Evolutionary conservation across 2,113 vertebrate species (phyloP).

Genomic region (Verasper variegatus): DNA sequence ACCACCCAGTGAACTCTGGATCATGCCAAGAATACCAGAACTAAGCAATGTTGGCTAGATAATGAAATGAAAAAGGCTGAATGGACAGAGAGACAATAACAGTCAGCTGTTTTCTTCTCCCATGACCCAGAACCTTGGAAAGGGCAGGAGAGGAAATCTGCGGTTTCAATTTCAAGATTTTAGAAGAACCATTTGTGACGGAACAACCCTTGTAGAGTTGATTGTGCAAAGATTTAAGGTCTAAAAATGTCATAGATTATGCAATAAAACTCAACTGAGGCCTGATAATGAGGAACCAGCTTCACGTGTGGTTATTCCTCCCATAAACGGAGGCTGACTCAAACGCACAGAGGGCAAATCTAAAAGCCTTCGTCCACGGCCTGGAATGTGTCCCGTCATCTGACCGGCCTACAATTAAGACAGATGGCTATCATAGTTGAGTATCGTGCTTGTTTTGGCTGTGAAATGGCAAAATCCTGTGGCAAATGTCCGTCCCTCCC

Average conservation of each 20-base stretch:
- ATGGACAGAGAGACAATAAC: constrained; percentile 34
- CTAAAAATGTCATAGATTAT: neutral
- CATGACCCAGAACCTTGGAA: constrained; percentile 1
- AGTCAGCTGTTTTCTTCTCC: constrained; percentile 19
- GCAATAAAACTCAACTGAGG: neutral
- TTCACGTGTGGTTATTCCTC: constrained; percentile 16
- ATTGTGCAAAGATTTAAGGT: neutral
- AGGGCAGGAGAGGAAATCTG: neutral
- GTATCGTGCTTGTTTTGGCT: neutral
- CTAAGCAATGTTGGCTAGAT: constrained; percentile 17
- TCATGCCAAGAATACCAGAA: constrained; percentile 63
- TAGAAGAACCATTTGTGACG: neutral
- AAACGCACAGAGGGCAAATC: neutral
- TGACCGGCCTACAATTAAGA: neutral
- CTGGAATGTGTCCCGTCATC: constrained; percentile 23
- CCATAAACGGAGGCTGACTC: neutral
- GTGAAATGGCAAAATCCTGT: neutral
- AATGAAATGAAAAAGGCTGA: constrained; percentile 25
- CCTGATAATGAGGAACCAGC: constrained; percentile 20
- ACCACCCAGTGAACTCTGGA: constrained; percentile 37
- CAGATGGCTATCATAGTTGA: neutral
- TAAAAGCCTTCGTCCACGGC: constrained; percentile 1
- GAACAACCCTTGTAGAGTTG: neutral
- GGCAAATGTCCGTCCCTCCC: constrained; percentile 10
- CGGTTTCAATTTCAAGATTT: neutral